Evolutionary conservation across 2,797 vertebrate genomes (phyloP).

Genomic region (Mico argentatus): DNA sequence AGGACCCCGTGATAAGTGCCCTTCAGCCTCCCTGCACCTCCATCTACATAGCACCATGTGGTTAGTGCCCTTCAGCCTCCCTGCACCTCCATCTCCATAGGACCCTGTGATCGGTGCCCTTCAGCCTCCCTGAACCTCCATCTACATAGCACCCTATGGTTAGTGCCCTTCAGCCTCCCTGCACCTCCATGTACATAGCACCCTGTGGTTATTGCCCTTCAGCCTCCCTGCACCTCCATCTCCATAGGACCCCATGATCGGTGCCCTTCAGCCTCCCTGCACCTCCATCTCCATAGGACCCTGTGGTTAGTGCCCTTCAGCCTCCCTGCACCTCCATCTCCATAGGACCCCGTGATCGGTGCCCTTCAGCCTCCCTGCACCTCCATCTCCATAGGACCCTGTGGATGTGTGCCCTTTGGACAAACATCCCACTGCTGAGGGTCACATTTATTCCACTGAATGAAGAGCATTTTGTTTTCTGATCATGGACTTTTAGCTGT

Average conservation of each 20-base stretch:
- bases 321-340: too few relatives aligned
- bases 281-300: too few relatives aligned
- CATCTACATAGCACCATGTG: rapidly evolving
- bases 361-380: too few relatives aligned
- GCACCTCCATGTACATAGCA: rapidly evolving
- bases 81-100: too few relatives aligned
- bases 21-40: too few relatives aligned
- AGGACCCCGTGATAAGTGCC: too few relatives aligned
- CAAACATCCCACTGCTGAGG: rapidly evolving
- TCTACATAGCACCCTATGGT: rapidly evolving
- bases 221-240: too few relatives aligned
- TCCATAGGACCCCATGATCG: rapidly evolving
- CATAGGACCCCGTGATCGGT: rapidly evolving
- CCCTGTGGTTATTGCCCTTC: too few relatives aligned
- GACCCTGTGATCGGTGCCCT: rapidly evolving
- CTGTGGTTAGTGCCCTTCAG: rapidly evolving
- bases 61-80: too few relatives aligned
- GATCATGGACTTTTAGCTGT: neutral
- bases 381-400: rapidly evolving
- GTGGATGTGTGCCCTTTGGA: rapidly evolving
- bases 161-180: too few relatives aligned
- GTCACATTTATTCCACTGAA: rapidly evolving
- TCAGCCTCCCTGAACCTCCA: too few relatives aligned
- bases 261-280: too few relatives aligned
- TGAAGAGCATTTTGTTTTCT: neutral